Base-by-base conservation (phyloP, 2,113 vertebrate genomes). In the Amia ocellicauda region DNA sequence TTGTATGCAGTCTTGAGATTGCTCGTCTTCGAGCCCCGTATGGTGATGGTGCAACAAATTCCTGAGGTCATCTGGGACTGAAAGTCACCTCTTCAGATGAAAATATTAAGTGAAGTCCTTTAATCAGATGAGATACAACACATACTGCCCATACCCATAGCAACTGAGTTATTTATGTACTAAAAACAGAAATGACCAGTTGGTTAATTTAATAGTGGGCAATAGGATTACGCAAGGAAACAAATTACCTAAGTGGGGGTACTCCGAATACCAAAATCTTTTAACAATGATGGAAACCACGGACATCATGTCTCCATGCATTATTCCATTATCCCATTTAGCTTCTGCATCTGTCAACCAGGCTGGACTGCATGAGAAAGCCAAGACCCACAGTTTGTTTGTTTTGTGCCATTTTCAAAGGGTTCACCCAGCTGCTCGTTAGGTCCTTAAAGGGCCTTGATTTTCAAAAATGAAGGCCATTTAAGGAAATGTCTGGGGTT, bases 231-330 rank as follows among this genome's bases (percentile, higher is more conserved):
- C 78, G 82, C 83, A 81, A 79, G 77, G 80, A 87, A 88, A 84
- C 84, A 86, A 88, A 89, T 90, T 88, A 90, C 85, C 85, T 87
- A 88, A 90, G 85, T 89, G 85, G 84, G 79, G 77, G 77, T 83
- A 80, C 77, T 80, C 74, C 41, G 62, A 79, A 27, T 73, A 80
- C 79, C 77, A 64, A 81, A 81, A 87, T 88, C 82, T 84, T 86
- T 88, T 85, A 86, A 85, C 85, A 86, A 87, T 85, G 83, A 88
- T 86, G 80, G 83, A 90, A 86, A 80, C 78, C 84, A 85, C 67
- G 80, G 84, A 87, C 80, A 87, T 85, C 72, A 84, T 87, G 81
- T 88, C 86, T 84, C 73, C 77, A 72, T 69, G 78, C 77, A 75
- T 85, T 84, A 87, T 88, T 88, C 78, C 75, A 80, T 88, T 85